Evolutionary conservation across 2,888 invertebrate genomes (phyloP), one percentile per base, ranked within the genome.

Genomic region (Salpingus planirostris): DNA sequence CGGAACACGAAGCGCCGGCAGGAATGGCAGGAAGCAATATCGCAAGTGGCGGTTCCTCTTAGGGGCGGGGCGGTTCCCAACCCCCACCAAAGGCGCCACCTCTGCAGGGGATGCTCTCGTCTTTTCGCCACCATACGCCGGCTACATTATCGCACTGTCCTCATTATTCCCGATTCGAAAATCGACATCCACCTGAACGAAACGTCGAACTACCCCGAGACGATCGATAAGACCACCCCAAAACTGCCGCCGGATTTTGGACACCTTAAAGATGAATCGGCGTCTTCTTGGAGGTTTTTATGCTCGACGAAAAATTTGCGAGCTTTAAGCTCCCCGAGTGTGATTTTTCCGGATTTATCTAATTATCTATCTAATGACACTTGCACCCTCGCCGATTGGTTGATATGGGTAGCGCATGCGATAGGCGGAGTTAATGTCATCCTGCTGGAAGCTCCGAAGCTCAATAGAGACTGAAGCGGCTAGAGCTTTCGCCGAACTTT

Each of bases 21-120:
- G 61, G 57, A 60, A 61, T 61, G 61, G 59, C 62, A 62, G 64
- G 65, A 64, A 65, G 61, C 64, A 63, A 64, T 64, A 64, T 64
- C 61, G 64, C 65, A 63, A 64, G 64, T 65, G 63, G 64, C 59
- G 63, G 64, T 65, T 65, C 65, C 65, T 64, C 54, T 53, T 40
- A 47, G 53, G 54, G 58, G 53, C 53, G 57, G 56, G 55, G 57
- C 62, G 59, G 56, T 52, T 49, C 55, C 51, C 8, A 18, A 48
- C 50, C 54, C 52, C 53, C 47, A 38, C 49, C 47, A 42, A 36
- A 30, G 46, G 41, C 47, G 44, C 50, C 53, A 49, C 52, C 52
- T 47, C 49, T 44, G 44, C 46, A 46, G 46, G 50, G 54, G 52
- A 44, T 49, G 52, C 51, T 53, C n/a, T n/a, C 54, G 50, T 52